These are phyloP conservation scores for Neomonachus schauinslandi DNA, from an alignment of 2,113 vertebrate species.

Conservation along the genomic window DNA sequence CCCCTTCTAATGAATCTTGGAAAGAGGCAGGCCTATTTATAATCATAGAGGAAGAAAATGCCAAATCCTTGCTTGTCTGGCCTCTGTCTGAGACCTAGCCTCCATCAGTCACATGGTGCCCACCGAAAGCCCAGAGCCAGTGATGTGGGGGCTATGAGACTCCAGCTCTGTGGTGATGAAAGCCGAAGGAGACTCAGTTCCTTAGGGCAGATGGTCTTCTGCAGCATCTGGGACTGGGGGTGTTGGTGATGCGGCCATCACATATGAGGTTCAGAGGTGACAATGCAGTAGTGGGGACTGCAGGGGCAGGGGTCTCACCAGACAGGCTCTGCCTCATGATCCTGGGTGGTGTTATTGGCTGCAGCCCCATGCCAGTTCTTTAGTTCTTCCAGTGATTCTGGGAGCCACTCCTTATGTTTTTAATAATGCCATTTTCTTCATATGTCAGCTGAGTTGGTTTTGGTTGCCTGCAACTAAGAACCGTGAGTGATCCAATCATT, in stretches of 20 bases:
- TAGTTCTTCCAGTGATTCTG: not conserved
- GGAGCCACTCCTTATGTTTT: not conserved
- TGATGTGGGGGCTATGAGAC: not conserved
- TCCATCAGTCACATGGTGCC: too few relatives aligned
- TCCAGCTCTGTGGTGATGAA: too few relatives aligned
- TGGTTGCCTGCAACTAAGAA: constrained; percentile 6
- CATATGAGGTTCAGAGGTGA: not conserved
- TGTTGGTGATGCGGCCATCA: not conserved
- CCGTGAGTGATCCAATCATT: not conserved
- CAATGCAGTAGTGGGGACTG: not conserved
- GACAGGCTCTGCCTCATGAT: not conserved
- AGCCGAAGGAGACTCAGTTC: not conserved
- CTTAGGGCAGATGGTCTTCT: not conserved
- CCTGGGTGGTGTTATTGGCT: not conserved
- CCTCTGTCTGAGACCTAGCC: not conserved
- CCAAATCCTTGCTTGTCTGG: not conserved
- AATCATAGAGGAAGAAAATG: not conserved
- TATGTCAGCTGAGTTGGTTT: not conserved
- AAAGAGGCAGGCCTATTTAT: not conserved
- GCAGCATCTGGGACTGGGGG: not conserved
- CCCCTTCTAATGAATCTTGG: not conserved
- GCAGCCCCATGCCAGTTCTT: not conserved
- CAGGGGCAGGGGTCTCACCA: not conserved
- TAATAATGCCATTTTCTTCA: not conserved
- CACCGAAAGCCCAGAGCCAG: not conserved